Conservation (phyloP, 2,888 invertebrate species). For the Lithosia quadra region DNA sequence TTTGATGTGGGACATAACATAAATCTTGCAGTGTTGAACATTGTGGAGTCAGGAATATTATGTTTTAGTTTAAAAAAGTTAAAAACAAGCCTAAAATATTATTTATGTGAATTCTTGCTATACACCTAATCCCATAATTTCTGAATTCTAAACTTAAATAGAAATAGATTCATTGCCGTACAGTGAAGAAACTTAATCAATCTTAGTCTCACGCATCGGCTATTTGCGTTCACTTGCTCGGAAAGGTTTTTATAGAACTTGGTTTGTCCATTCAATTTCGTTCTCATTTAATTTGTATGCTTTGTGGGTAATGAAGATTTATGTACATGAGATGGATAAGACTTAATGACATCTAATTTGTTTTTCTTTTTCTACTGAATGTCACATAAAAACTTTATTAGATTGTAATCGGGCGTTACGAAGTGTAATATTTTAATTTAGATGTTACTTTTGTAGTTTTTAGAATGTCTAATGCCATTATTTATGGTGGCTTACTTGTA, state of each 20-base stretch:
- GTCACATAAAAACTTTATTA: not conserved
- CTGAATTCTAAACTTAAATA: not conserved
- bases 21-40: not conserved
- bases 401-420: too few species aligned
- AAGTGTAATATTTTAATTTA: too few species aligned
- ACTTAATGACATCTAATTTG: not conserved
- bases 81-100: not conserved
- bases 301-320: slow-evolving; percentile 6
- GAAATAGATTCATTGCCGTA: not conserved
- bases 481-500: too few species aligned
- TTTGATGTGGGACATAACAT: not conserved
- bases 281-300: slow-evolving; percentile 8
- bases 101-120: not conserved
- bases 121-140: not conserved
- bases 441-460: too few species aligned
- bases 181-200: slow-evolving; percentile 30
- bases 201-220: slow-evolving; percentile 27
- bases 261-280: slow-evolving; percentile 4
- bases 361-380: not conserved
- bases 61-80: not conserved
- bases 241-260: slow-evolving; percentile 26
- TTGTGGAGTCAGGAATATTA: not conserved
- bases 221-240: slow-evolving; percentile 28
- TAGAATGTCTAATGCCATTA: too few species aligned
- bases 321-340: not conserved